A percentile compares a stretch with the other conserved stretches of the same genome.
Evolutionary conservation across 2,888 invertebrate species (phyloP).

Genomic region (Junonia oenone): DNA sequence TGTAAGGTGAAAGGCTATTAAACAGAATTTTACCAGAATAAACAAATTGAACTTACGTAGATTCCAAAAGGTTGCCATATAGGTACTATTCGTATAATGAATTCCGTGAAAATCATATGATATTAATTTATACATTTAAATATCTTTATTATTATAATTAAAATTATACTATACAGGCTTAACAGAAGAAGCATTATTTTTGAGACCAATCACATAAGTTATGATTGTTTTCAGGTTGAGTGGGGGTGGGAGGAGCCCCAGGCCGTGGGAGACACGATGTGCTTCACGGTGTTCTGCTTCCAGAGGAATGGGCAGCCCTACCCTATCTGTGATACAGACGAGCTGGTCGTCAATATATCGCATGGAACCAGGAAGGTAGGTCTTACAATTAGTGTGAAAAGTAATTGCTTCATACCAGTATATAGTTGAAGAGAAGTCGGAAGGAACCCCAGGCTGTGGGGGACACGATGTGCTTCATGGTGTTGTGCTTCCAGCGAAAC

Average conservation of each 20-base stretch:
- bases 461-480: constrained; percentile 93
- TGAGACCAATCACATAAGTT: no score
- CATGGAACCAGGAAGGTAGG: constrained; percentile 88
- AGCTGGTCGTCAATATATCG: constrained; percentile 91
- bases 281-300: constrained; percentile 93
- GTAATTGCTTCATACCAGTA: no score
- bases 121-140: no score
- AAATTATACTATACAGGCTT: no score
- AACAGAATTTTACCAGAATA: no score
- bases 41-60: no score
- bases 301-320: constrained; percentile 96
- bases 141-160: no score
- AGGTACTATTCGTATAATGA: no score
- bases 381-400: background rate
- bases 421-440: no score
- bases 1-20: constrained; percentile 79
- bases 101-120: no score
- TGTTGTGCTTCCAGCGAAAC: constrained; percentile 94
- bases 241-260: constrained; percentile 96
- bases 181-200: no score
- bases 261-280: constrained; percentile 93
- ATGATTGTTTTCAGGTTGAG: constrained; percentile 74
- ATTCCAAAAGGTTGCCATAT: no score
- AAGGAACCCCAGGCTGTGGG: constrained; percentile 93
- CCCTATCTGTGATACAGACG: constrained; percentile 95